Percentiles rank a stretch among this genome's conserved stretches.
Conservation (phyloP, 2,797 vertebrate genomes). For the Gallinago nigripennis region DNA sequence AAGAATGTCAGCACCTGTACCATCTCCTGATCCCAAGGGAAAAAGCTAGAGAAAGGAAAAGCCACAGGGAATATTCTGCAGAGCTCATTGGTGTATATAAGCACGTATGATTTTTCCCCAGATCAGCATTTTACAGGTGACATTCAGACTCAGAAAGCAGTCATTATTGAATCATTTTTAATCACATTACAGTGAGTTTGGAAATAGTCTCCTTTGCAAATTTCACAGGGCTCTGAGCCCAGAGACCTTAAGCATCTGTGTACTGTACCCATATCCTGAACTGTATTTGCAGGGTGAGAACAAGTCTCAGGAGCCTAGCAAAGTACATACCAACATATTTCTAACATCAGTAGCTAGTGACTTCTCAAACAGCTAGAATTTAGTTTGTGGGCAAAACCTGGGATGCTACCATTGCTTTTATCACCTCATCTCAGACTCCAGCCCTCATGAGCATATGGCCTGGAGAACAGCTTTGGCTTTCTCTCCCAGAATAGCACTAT, state of each 20-base stretch:
- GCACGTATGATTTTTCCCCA: fast-evolving
- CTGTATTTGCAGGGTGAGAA: background rate
- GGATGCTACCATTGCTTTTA: background rate
- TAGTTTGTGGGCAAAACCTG: background rate
- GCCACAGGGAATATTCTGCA: background rate
- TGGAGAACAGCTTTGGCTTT: background rate
- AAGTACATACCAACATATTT: background rate
- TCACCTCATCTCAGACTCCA: background rate
- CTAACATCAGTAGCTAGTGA: background rate
- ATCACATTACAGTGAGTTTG: background rate
- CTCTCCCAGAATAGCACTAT: background rate
- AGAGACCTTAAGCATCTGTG: background rate
- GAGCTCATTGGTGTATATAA: background rate
- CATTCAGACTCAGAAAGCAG: background rate
- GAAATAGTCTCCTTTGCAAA: background rate
- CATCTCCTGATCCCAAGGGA: background rate
- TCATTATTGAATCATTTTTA: background rate
- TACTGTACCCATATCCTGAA: background rate
- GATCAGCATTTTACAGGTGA: background rate
- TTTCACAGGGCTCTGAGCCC: background rate
- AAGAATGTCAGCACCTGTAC: background rate
- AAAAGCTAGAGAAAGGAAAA: background rate
- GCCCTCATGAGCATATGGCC: background rate
- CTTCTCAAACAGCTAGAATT: background rate
- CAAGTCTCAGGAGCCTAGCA: background rate